phyloP scores from a whole-genome alignment of 1,140 invertebrate species.

The Tetramorium simillimum region DNA sequence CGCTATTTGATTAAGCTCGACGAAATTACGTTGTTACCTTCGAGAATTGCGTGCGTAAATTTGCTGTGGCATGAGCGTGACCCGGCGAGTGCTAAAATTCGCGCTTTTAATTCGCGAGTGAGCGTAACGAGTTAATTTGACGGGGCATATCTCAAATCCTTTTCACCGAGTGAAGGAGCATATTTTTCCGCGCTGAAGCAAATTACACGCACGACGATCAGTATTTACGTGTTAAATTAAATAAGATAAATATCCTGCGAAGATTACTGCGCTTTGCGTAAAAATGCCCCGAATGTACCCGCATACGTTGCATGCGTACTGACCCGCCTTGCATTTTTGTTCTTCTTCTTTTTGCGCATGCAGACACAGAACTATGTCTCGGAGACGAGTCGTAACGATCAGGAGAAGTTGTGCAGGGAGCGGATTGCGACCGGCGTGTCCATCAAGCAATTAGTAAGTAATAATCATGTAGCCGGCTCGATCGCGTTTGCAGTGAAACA shows the following conservation, averaged over 20 bases:
- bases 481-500: background rate
- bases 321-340: constrained; percentile 67
- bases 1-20: constrained; percentile 13
- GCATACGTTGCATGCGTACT: constrained; percentile 58
- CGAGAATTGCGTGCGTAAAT: constrained; percentile 30
- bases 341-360: constrained; percentile 79
- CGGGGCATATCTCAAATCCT: background rate
- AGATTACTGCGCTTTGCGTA: background rate
- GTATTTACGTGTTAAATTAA: background rate
- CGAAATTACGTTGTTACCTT: constrained; percentile 21
- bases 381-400: constrained; percentile 82
- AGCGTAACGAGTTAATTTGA: background rate
- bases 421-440: constrained; percentile 84
- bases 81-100: background rate
- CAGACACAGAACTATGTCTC: constrained; percentile 85
- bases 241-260: background rate
- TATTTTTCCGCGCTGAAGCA: background rate
- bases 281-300: background rate
- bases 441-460: constrained; percentile 85
- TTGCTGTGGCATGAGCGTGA: background rate
- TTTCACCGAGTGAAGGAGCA: background rate
- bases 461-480: background rate
- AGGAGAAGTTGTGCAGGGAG: constrained; percentile 83
- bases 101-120: constrained; percentile 7
- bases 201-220: background rate